A percentile compares a stretch with the other conserved stretches of the same genome.
Evolutionary conservation across 2,113 vertebrate genomes (phyloP).

Genomic region (Origma solitaria): DNA sequence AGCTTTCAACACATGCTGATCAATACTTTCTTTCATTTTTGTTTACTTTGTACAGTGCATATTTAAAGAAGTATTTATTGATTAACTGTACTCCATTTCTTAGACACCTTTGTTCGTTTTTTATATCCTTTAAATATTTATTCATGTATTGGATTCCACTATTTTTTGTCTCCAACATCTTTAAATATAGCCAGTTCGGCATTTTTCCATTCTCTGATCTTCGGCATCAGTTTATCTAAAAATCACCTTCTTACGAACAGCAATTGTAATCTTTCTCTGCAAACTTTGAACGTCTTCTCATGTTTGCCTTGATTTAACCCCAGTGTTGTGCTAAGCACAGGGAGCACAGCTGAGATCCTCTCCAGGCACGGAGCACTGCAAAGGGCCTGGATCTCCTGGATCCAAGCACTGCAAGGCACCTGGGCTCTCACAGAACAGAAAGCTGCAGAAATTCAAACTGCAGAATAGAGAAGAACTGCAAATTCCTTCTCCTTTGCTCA

Average conservation of each 20-base stretch:
- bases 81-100: background rate
- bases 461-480: background rate
- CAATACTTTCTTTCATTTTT: background rate
- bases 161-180: background rate
- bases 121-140: background rate
- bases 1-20: background rate
- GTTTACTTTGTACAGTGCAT: background rate
- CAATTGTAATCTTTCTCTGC: background rate
- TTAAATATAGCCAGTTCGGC: background rate
- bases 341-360: background rate
- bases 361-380: background rate
- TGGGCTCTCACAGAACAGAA: background rate
- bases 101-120: background rate
- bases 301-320: background rate
- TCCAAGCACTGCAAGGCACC: background rate
- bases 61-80: background rate
- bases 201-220: background rate
- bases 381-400: background rate
- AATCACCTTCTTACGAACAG: background rate
- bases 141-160: background rate
- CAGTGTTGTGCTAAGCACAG: background rate
- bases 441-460: background rate
- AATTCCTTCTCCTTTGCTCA: background rate
- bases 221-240: background rate
- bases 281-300: background rate